A percentile compares a stretch with the other conserved stretches of the same genome.
Evolutionary conservation across 2,113 vertebrate species (phyloP).

Genomic region (Phaethon lepturus): DNA sequence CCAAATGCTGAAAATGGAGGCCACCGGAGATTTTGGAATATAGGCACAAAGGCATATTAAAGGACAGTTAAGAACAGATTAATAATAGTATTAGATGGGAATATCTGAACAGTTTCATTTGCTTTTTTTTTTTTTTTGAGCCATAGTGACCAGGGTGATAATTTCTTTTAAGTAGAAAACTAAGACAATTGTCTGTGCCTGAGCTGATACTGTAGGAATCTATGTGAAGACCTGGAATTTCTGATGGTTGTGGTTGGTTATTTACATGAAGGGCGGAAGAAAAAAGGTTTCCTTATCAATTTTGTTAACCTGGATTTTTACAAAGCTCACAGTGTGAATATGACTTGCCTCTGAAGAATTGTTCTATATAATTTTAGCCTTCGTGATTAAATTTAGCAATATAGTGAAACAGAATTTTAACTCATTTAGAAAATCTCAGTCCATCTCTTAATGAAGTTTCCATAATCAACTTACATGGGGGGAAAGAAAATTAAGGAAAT

Average conservation of each 20-base stretch:
- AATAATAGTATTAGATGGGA: background rate
- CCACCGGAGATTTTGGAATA: background rate
- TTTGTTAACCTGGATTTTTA: background rate
- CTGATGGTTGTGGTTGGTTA: background rate
- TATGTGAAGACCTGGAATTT: background rate
- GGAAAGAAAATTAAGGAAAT: background rate
- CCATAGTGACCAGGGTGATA: background rate
- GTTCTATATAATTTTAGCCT: conserved; percentile 28
- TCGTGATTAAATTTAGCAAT: conserved; percentile 38
- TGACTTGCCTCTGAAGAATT: conserved; percentile 22
- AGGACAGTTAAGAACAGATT: background rate
- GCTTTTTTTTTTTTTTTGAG: too few species aligned
- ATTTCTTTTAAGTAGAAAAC: background rate
- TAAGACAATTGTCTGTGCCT: background rate
- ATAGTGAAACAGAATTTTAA: conserved; percentile 34
- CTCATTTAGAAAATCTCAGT: conserved; percentile 30
- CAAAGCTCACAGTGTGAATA: conserved; percentile 1
- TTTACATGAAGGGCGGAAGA: background rate
- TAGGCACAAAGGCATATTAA: background rate
- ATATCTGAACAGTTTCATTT: background rate
- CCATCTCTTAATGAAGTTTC: conserved; percentile 37
- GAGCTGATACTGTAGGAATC: background rate
- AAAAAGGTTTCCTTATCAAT: background rate
- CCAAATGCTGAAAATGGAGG: background rate
- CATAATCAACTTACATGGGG: background rate